Evolutionary conservation across 2,113 vertebrate species (phyloP).

Genomic region (Cololabis saira): DNA sequence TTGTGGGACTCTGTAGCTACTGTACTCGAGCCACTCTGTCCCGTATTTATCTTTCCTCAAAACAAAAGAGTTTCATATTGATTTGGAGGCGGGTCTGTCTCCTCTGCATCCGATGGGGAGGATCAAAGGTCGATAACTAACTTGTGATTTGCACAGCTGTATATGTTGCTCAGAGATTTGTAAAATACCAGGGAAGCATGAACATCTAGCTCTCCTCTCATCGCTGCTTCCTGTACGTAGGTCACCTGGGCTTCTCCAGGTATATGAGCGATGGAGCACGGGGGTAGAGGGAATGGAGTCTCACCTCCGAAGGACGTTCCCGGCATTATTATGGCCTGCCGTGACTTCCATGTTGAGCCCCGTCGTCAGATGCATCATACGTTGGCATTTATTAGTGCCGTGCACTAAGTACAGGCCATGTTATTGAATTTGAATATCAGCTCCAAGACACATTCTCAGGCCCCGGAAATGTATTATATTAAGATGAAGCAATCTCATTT

Average conservation of each 20-base stretch:
- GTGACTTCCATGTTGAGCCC: constrained; percentile 87
- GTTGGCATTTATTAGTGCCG: constrained; percentile 98
- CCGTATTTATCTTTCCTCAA: constrained; percentile 8
- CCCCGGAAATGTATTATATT: constrained; percentile 98
- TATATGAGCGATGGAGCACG: constrained; percentile 43
- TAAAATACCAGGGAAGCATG: constrained; percentile 63
- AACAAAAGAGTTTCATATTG: constrained; percentile 3
- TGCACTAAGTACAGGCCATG: constrained; percentile 98
- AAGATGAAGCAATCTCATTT: constrained; percentile 99
- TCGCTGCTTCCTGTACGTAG: constrained; percentile 50
- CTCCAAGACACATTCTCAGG: constrained; percentile 92
- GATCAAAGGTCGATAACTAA: constrained; percentile 37
- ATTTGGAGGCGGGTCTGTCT: constrained; percentile 7
- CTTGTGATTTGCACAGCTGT: constrained; percentile 43
- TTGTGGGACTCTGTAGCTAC: constrained; percentile 43
- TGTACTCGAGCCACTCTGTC: constrained; percentile 8
- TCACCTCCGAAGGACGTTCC: constrained; percentile 78
- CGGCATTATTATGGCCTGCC: constrained; percentile 89
- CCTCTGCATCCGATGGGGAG: neutral
- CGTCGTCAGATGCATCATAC: constrained; percentile 95
- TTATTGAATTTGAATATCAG: constrained; percentile 99
- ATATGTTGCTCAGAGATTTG: constrained; percentile 52
- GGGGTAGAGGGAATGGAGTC: constrained; percentile 44
- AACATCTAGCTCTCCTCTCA: constrained; percentile 41
- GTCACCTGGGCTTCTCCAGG: constrained; percentile 62